These are phyloP conservation scores for Macrotus californicus DNA, from an alignment of 2,113 vertebrate genomes.

Conservation along the genomic window DNA sequence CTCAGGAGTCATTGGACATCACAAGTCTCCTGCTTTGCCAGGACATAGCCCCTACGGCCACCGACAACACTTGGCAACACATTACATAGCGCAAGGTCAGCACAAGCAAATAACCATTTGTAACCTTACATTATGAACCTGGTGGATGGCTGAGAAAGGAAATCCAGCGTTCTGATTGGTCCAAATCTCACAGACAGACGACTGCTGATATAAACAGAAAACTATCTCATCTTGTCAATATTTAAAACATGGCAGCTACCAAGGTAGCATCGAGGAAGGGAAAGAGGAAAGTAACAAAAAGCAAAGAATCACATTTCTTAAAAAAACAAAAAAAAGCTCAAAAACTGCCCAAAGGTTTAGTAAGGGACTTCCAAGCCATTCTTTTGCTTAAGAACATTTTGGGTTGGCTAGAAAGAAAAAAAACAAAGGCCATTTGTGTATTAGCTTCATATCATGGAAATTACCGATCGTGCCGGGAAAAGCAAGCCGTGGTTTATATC, in stretches of 20 bases:
- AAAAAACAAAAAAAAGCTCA: constrained; percentile 10
- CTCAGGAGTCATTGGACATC: constrained; percentile 58
- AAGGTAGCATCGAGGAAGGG: constrained; percentile 67
- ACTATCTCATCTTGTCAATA: constrained; percentile 85
- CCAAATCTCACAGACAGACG: constrained; percentile 87
- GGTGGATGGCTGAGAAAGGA: constrained; percentile 86
- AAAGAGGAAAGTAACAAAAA: constrained; percentile 33
- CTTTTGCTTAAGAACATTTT: constrained; percentile 68
- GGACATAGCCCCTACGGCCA: constrained; percentile 64
- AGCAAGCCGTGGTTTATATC: constrained; percentile 5
- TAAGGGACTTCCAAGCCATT: constrained; percentile 58
- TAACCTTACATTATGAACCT: constrained; percentile 87
- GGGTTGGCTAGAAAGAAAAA: constrained; percentile 46
- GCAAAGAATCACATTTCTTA: constrained; percentile 64
- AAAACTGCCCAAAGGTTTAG: constrained; percentile 41
- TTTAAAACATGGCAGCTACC: constrained; percentile 75
- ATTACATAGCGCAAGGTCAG: constrained; percentile 70
- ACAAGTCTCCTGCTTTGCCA: constrained; percentile 54
- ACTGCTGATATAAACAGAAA: constrained; percentile 88
- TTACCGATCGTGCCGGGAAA: not conserved
- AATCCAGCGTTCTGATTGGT: constrained; percentile 88
- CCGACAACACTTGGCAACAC: constrained; percentile 77
- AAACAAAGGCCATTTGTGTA: not conserved
- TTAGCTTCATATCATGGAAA: constrained; percentile 4
- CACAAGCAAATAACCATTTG: constrained; percentile 78